Evolutionary conservation across 2,113 vertebrate genomes (phyloP).

Genomic region (Pontoporia blainvillei): DNA sequence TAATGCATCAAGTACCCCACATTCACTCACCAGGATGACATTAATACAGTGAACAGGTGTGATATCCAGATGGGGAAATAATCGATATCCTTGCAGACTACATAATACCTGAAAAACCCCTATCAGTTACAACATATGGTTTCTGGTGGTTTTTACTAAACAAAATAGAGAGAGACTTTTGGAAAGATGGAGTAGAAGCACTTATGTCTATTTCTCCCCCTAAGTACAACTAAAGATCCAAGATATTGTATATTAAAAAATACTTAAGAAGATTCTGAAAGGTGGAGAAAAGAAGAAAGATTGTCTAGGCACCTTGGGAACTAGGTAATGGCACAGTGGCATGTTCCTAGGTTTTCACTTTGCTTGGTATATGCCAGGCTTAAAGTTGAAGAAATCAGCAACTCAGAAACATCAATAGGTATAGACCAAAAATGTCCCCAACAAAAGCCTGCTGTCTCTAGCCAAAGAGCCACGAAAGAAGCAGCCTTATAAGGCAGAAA

Average conservation of each 20-base stretch:
- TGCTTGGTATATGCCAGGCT: background rate
- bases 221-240: background rate
- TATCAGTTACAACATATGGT: background rate
- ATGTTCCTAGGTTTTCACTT: background rate
- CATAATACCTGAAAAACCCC: background rate
- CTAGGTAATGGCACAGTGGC: rapidly evolving
- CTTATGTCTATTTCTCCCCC: background rate
- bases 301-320: background rate
- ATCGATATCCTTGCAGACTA: background rate
- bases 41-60: too few relatives aligned
- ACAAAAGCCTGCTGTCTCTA: background rate
- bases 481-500: background rate
- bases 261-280: background rate
- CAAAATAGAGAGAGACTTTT: background rate
- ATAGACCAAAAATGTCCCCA: background rate
- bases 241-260: background rate
- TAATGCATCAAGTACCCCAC: background rate
- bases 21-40: background rate
- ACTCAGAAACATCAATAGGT: background rate
- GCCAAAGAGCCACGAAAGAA: background rate
- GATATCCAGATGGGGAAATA: background rate
- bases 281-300: background rate
- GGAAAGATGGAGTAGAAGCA: background rate
- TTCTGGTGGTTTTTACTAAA: background rate
- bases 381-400: background rate